A percentile compares a stretch with the other conserved stretches of the same genome.
Conservation (phyloP, 2,113 vertebrate genomes). For the Hippocampus comes region DNA sequence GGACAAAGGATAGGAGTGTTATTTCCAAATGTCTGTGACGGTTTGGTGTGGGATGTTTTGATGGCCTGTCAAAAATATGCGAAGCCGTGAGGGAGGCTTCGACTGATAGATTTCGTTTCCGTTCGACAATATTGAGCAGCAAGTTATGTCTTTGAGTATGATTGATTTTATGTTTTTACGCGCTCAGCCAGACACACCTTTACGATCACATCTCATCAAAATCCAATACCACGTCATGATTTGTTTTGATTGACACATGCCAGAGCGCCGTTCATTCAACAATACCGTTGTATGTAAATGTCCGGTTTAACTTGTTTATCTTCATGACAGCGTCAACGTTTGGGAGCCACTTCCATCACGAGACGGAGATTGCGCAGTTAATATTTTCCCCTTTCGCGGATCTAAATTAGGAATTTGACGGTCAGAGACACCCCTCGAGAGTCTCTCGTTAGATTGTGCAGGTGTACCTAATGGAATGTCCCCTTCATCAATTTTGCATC, state of each 20-base stretch:
- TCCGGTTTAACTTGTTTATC: background rate
- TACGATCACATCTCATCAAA: background rate
- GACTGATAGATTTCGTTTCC: slow-evolving; percentile 30
- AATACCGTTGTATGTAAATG: background rate
- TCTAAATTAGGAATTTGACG: too few species aligned
- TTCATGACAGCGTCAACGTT: background rate
- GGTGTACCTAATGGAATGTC: too few species aligned
- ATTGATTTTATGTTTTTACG: background rate
- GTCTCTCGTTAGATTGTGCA: too few species aligned
- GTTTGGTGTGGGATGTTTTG: slow-evolving; percentile 13
- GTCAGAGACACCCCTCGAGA: too few species aligned
- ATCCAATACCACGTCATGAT: background rate
- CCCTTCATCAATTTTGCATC: too few species aligned
- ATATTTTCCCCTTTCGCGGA: background rate
- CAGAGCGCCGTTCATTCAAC: background rate
- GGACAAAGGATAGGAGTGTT: slow-evolving; percentile 28
- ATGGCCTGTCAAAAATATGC: slow-evolving; percentile 18
- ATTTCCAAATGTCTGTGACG: slow-evolving; percentile 5
- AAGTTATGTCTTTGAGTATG: background rate
- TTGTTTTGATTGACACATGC: background rate
- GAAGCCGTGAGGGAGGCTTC: background rate
- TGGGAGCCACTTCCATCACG: background rate
- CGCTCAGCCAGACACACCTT: background rate
- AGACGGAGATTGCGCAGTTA: background rate
- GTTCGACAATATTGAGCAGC: background rate